phyloP scores from a whole-genome alignment of 2,113 vertebrate species.

The Nerophis ophidion region DNA sequence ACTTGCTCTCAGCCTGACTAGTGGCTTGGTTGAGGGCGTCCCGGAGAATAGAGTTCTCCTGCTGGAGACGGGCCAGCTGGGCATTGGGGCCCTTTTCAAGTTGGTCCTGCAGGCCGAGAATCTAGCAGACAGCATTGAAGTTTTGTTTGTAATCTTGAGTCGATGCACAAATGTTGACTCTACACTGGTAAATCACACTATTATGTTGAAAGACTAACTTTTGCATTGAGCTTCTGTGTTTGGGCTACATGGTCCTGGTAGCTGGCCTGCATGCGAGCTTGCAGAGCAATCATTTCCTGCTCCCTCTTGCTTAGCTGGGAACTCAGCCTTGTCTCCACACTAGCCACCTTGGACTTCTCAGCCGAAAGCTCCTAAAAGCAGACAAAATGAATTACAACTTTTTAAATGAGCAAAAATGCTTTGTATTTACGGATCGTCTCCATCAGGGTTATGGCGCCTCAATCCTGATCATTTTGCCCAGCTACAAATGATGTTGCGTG shows the following conservation, averaged over 20 bases:
- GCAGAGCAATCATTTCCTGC: constrained; percentile 79
- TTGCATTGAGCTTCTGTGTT: constrained; percentile 84
- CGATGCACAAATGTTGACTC: constrained; percentile 4
- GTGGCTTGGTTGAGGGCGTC: constrained; percentile 94
- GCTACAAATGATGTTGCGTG: background rate
- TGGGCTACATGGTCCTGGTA: constrained; percentile 84
- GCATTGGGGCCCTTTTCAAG: constrained; percentile 89
- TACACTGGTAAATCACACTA: background rate
- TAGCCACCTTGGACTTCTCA: constrained; percentile 78
- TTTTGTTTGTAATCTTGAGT: background rate
- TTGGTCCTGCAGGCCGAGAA: constrained; percentile 85
- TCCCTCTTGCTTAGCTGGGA: constrained; percentile 81
- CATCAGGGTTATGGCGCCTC: background rate
- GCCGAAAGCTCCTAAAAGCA: constrained; percentile 78
- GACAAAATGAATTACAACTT: background rate
- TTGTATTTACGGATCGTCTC: background rate
- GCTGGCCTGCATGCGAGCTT: constrained; percentile 90
- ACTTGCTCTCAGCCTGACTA: constrained; percentile 94
- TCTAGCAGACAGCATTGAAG: constrained; percentile 56
- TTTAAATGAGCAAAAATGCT: background rate
- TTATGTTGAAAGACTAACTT: constrained; percentile 67
- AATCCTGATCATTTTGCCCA: background rate
- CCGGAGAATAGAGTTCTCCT: constrained; percentile 93
- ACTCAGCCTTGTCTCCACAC: constrained; percentile 79
- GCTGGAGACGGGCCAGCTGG: constrained; percentile 85